Conservation (phyloP, 2,888 invertebrate genomes). For the Drosophila phalerata region DNA sequence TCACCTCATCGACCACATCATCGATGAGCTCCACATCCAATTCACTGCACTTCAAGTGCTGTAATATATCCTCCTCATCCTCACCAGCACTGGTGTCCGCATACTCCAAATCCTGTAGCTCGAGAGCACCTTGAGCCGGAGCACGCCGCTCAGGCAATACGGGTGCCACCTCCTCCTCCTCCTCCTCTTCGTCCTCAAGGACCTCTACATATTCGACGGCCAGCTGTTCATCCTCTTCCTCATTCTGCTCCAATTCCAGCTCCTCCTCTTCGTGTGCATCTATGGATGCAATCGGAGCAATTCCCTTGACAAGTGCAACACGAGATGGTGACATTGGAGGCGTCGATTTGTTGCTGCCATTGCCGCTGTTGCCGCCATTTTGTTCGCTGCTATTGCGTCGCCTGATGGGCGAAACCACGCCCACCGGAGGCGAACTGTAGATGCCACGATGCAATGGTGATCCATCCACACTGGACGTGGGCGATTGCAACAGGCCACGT, state of each 20-base stretch:
- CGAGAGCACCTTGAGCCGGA: slow-evolving; percentile 86
- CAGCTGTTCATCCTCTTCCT: slow-evolving; percentile 57
- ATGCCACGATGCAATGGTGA: slow-evolving; percentile 70
- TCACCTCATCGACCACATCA: slow-evolving; percentile 60
- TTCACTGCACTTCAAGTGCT: slow-evolving; percentile 81
- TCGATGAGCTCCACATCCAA: slow-evolving; percentile 85
- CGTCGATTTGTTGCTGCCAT: slow-evolving; percentile 72
- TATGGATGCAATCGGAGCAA: slow-evolving; percentile 82
- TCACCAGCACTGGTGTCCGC: slow-evolving; percentile 87
- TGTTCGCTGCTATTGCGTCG: slow-evolving; percentile 73
- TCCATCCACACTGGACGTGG: slow-evolving; percentile 61
- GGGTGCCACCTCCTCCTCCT: slow-evolving; percentile 54
- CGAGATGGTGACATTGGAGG: slow-evolving; percentile 77
- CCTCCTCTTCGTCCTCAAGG: neutral
- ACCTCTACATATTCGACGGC: slow-evolving; percentile 60
- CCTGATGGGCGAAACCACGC: slow-evolving; percentile 81
- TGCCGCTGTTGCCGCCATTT: slow-evolving; percentile 53
- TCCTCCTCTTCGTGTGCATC: slow-evolving; percentile 83
- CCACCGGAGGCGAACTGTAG: slow-evolving; percentile 79
- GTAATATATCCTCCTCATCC: slow-evolving; percentile 85
- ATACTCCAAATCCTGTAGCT: slow-evolving; percentile 87
- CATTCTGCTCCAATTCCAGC: slow-evolving; percentile 40
- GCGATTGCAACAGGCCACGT: slow-evolving; percentile 60
- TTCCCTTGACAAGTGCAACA: slow-evolving; percentile 73
- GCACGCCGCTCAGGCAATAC: slow-evolving; percentile 63